phyloP scores from a whole-genome alignment of 2,797 vertebrate species.

The Varecia variegata region DNA sequence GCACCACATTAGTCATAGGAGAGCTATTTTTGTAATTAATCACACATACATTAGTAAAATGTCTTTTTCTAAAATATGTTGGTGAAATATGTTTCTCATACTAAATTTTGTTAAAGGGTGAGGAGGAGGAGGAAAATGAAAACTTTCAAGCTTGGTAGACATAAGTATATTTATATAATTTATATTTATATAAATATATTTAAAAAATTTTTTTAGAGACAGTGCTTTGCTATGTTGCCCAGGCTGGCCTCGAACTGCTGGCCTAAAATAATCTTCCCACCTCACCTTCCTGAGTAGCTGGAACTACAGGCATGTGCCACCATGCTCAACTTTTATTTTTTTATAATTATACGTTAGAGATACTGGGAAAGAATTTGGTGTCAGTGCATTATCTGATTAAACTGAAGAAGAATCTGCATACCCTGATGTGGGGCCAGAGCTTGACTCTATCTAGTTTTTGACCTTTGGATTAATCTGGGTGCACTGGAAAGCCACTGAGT shows the following conservation, averaged over 20 bases:
- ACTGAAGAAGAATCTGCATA: not conserved
- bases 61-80: not conserved
- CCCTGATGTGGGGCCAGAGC: not conserved
- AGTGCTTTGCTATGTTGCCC: not conserved
- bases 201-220: not conserved
- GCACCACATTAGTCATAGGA: not conserved
- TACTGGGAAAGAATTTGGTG: not conserved
- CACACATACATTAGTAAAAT: not conserved
- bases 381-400: not conserved
- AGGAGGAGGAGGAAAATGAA: not conserved
- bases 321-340: not conserved
- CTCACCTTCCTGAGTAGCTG: not conserved
- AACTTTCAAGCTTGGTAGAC: not conserved
- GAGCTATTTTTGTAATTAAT: conserved; percentile 5
- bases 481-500: not conserved
- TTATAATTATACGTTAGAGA: not conserved
- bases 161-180: not conserved
- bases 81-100: not conserved
- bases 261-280: not conserved
- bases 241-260: not conserved
- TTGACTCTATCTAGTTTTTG: not conserved
- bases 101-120: not conserved
- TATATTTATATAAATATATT: not conserved
- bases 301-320: not conserved
- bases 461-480: not conserved